Evolutionary conservation across 2,888 invertebrate genomes (phyloP), one percentile per base, ranked within the genome.

Genomic region (Pristionchus maxplancki): DNA sequence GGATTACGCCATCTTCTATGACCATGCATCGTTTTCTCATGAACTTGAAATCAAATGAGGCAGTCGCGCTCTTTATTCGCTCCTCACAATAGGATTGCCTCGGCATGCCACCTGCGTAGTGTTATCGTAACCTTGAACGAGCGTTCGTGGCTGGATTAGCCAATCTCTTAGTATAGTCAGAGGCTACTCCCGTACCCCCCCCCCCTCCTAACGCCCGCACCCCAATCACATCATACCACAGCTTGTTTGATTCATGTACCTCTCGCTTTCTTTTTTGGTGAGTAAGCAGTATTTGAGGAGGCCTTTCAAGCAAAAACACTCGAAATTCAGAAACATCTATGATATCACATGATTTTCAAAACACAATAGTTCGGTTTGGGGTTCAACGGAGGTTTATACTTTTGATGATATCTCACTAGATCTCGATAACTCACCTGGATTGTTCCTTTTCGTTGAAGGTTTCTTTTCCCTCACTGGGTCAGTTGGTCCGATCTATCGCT

Each of bases 191-290:
- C 34, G 34, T 62, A 17, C 67, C 34, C 17, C 44, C 78, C 48
- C 24, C 78, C 28, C n/a, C 9, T n/a, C n/a, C 58, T 28, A 44
- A 40, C 44, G 28, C 78, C 71, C 78, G 34, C 71, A 34, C 40
- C 78, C 78, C 71, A 74, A 78, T 44, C 78, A 78, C 78, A 78
- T 78, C 78, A 78, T 78, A 74, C 74, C 74, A 8, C 34, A 78
- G 78, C 78, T 78, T 48, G 78, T 71, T 71, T 71, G 71, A 71
- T 48, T 78, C 78, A 34, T 37, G 67, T 17, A 9, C 71, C 78
- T 48, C 78, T 40, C 78, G 78, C 78, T 78, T 78, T 78, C 78
- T 28, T 28, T 78, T n/a, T 44, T 78, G n/a, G 15, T 24, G 71
- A 24, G 24, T 40, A 64, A 64, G 64, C 64, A 31, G 28, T 34